Percentiles rank a stretch among this genome's conserved stretches.
phyloP scores from a whole-genome alignment of 2,888 invertebrate species.

The Eupeodes latifasciatus region DNA sequence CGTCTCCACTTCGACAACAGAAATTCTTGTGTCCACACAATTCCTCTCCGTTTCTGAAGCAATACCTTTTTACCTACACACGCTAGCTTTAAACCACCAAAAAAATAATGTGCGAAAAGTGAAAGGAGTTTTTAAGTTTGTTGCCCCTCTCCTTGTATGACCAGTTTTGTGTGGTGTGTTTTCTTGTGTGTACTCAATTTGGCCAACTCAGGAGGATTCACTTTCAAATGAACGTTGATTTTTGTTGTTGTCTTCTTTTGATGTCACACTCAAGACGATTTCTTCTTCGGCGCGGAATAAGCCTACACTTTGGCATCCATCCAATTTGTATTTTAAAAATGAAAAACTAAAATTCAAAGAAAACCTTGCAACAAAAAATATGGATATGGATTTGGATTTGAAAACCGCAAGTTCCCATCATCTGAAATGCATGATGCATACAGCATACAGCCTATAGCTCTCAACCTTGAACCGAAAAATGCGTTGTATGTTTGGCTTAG shows the following conservation, averaged over 20 bases:
- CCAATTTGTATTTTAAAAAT: background rate
- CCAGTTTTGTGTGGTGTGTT: slow-evolving; percentile 33
- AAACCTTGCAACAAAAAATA: slow-evolving; percentile 30
- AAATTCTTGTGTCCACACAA: slow-evolving; percentile 18
- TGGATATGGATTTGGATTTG: background rate
- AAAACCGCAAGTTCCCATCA: slow-evolving; percentile 16
- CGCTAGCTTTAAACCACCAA: background rate
- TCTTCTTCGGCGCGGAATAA: background rate
- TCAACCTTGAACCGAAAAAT: slow-evolving; percentile 45
- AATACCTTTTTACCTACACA: background rate
- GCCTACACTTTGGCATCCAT: slow-evolving; percentile 7
- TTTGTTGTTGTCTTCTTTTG: background rate
- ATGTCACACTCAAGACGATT: slow-evolving; percentile 25
- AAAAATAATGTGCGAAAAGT: slow-evolving; percentile 66
- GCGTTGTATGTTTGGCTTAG: slow-evolving; percentile 1
- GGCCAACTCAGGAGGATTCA: slow-evolving; percentile 62
- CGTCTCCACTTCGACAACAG: background rate
- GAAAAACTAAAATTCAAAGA: background rate
- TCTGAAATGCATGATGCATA: background rate
- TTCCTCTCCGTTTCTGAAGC: background rate
- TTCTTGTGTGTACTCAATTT: background rate
- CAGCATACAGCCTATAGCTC: background rate
- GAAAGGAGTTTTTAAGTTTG: slow-evolving; percentile 63
- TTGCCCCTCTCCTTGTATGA: slow-evolving; percentile 46
- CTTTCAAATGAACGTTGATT: slow-evolving; percentile 54